Evolutionary conservation across 1,140 invertebrate species (phyloP).

Genomic region (Scaptomyza pallida): DNA sequence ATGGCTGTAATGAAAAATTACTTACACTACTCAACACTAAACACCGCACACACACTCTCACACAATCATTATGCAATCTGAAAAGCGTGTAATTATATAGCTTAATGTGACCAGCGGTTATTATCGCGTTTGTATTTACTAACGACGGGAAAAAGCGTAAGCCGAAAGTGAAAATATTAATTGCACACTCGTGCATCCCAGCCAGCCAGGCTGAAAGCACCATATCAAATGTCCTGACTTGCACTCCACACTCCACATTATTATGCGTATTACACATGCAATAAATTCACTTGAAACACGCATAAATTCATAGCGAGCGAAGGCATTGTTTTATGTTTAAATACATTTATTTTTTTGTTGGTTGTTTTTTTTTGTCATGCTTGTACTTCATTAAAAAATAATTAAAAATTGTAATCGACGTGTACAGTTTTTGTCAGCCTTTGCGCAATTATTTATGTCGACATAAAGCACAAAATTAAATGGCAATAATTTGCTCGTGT

Average conservation of each 20-base stretch:
- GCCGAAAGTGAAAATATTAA: conserved; percentile 62
- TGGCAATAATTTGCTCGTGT: conserved; percentile 76
- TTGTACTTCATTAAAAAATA: conserved; percentile 79
- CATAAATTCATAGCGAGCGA: conserved; percentile 64
- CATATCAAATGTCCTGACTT: conserved; percentile 28
- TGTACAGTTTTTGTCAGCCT: conserved; percentile 69
- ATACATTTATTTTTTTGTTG: conserved; percentile 12
- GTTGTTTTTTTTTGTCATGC: conserved; percentile 33
- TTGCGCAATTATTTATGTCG: conserved; percentile 78
- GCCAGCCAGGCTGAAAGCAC: conserved; percentile 15
- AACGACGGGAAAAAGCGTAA: conserved; percentile 3
- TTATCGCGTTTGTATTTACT: neutral
- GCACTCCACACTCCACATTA: conserved; percentile 18
- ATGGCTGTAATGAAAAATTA: too few relatives aligned
- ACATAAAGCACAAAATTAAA: conserved; percentile 77
- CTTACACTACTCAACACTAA: too few relatives aligned
- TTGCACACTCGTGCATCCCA: conserved; percentile 20
- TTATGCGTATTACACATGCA: conserved; percentile 67
- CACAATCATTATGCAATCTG: neutral
- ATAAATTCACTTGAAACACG: conserved; percentile 71
- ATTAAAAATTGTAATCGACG: conserved; percentile 79
- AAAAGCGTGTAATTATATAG: neutral
- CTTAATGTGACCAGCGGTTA: conserved; percentile 9
- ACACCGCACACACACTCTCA: neutral
- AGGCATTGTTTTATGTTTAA: conserved; percentile 19